phyloP scores from a whole-genome alignment of 1,140 invertebrate species.

The Orius laevigatus region DNA sequence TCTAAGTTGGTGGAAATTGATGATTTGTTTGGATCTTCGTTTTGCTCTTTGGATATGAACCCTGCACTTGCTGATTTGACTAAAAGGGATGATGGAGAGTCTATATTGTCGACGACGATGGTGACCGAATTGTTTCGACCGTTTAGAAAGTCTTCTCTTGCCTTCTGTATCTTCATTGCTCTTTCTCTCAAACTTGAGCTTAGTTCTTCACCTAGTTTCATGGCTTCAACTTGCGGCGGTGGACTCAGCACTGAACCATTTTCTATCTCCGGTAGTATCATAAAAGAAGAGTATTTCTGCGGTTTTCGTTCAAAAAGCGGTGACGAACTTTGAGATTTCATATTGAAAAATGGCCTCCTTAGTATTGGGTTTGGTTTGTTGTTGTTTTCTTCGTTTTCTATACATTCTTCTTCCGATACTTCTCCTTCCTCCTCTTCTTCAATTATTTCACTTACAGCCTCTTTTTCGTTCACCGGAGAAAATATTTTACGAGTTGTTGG shows the following conservation, averaged over 20 bases:
- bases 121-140: constrained; percentile 19
- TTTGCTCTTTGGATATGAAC: constrained; percentile 44
- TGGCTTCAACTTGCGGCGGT: background rate
- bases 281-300: background rate
- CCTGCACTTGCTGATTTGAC: constrained; percentile 52
- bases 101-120: constrained; percentile 4
- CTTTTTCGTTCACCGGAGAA: constrained; percentile 39
- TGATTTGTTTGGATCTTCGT: background rate
- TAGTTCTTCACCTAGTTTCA: constrained; percentile 8
- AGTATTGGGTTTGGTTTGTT: no score
- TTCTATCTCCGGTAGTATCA: background rate
- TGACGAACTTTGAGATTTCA: constrained; percentile 8
- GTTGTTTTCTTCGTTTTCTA: constrained; percentile 22
- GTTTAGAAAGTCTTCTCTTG: constrained; percentile 42
- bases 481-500: constrained; percentile 62
- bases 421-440: background rate
- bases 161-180: constrained; percentile 37
- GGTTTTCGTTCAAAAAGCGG: constrained; percentile 13
- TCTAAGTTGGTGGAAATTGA: background rate
- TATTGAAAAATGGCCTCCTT: no score
- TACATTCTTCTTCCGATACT: constrained; percentile 12
- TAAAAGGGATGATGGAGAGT: constrained; percentile 22
- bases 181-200: constrained; percentile 20
- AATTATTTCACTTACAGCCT: constrained; percentile 16
- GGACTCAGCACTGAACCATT: constrained; percentile 15